Evolutionary conservation across 1,140 invertebrate genomes (phyloP).

Genomic region (Heliconius hewitsoni): DNA sequence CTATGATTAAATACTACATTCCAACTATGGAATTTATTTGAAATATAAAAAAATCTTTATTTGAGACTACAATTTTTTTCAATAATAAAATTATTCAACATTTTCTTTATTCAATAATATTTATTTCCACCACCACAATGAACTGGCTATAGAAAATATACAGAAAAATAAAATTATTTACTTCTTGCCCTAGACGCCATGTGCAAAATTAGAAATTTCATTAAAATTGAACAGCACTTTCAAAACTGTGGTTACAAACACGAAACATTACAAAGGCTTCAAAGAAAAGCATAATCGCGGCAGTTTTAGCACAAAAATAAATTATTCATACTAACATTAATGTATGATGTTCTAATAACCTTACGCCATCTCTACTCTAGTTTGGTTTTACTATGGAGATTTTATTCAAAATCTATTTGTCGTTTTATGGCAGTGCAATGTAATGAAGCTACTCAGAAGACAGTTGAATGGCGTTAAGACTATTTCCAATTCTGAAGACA

Average conservation of each 20-base stretch:
- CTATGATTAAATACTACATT: too few species aligned
- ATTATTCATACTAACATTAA: conserved; percentile 24
- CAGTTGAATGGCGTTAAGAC: conserved; percentile 2
- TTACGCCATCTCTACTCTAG: conserved; percentile 13
- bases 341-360: conserved; percentile 28
- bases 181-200: background rate
- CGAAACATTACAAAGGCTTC: conserved; percentile 1
- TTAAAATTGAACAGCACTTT: conserved; percentile 1
- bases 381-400: conserved; percentile 24
- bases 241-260: background rate
- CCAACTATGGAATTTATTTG: too few species aligned
- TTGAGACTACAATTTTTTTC: too few species aligned
- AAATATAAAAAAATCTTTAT: too few species aligned
- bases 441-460: conserved; percentile 20
- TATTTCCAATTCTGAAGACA: conserved; percentile 11
- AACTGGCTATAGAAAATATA: too few species aligned
- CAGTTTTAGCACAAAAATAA: conserved; percentile 24
- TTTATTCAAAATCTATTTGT: conserved; percentile 35
- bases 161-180: too few species aligned
- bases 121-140: too few species aligned
- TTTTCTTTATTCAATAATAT: too few species aligned
- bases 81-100: too few species aligned
- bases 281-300: conserved; percentile 10
- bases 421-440: conserved; percentile 25
- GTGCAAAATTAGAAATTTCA: conserved; percentile 11